Percentiles rank a stretch among this genome's conserved stretches.
Conservation (phyloP, 2,797 vertebrate species). For the Cuculus canorus region DNA sequence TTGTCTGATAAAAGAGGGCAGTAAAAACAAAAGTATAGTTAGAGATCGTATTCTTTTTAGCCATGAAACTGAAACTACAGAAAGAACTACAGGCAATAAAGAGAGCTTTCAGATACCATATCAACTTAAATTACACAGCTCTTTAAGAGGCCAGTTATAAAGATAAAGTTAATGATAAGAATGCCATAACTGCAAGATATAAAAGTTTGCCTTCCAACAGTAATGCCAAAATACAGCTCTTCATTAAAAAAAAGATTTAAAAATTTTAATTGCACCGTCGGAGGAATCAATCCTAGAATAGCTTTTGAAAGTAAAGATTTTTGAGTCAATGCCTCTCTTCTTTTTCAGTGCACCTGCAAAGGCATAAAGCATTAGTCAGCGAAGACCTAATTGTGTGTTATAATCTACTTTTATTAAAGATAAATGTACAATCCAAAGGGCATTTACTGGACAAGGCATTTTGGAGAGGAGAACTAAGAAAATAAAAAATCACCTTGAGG, state of each 20-base stretch:
- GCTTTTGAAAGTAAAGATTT: neutral
- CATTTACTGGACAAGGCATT: neutral
- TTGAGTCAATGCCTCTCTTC: neutral
- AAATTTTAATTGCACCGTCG: neutral
- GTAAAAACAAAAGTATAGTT: slow-evolving; percentile 53
- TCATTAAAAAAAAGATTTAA: neutral
- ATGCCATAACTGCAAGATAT: neutral
- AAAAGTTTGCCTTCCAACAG: neutral
- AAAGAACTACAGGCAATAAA: slow-evolving; percentile 39
- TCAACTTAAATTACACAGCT: slow-evolving; percentile 28
- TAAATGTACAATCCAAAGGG: neutral
- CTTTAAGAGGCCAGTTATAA: slow-evolving; percentile 35
- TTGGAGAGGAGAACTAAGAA: neutral
- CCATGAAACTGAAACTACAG: slow-evolving; percentile 52
- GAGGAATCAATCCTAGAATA: neutral
- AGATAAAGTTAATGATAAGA: slow-evolving; percentile 41
- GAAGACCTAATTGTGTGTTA: neutral
- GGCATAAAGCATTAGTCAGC: neutral
- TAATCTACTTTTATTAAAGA: neutral
- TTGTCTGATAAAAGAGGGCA: slow-evolving; percentile 58
- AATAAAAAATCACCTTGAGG: neutral
- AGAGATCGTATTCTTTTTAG: neutral
- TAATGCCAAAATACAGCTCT: neutral
- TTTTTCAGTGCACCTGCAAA: neutral
- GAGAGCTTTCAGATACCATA: slow-evolving; percentile 47